phyloP scores from a whole-genome alignment of 53 echinoderm and acorn worm genomes.

The Paracentrotus lividus region DNA sequence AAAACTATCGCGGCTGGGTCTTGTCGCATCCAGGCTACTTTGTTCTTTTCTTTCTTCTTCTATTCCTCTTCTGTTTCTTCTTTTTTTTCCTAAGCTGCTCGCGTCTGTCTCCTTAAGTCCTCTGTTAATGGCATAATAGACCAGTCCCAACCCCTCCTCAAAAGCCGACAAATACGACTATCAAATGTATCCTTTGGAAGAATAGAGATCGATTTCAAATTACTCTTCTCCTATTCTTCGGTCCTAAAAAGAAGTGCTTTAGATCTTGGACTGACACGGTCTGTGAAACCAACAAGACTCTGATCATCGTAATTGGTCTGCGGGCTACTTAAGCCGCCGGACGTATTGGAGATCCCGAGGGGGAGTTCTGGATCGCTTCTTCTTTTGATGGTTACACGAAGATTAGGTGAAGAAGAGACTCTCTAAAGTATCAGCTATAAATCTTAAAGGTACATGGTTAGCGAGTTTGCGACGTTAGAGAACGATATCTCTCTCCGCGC shows the following conservation, averaged over 20 bases:
- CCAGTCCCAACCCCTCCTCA: conserved; percentile 51
- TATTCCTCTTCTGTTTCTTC: neutral
- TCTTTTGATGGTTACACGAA: neutral
- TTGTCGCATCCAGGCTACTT: neutral
- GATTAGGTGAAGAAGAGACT: neutral
- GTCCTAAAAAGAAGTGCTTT: neutral
- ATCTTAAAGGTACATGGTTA: neutral
- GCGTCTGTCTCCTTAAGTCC: conserved; percentile 9
- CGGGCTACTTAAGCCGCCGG: conserved; percentile 39
- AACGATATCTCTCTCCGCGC: too few species aligned
- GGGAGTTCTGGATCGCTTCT: neutral
- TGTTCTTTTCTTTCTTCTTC: neutral
- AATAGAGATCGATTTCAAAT: conserved; percentile 66
- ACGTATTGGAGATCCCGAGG: conserved; percentile 20
- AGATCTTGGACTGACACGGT: conserved; percentile 9
- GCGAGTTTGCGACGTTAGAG: too few species aligned
- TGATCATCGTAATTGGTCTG: conserved; percentile 51
- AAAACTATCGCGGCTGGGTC: neutral
- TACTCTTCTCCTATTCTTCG: conserved; percentile 56
- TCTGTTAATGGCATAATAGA: conserved; percentile 43
- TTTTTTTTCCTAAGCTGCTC: neutral
- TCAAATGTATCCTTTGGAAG: conserved; percentile 4
- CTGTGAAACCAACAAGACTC: neutral
- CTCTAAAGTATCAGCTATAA: neutral
- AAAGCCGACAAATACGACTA: conserved; percentile 55